Conservation (phyloP, 1,140 invertebrate species). For the Apocrypta bakeri region DNA sequence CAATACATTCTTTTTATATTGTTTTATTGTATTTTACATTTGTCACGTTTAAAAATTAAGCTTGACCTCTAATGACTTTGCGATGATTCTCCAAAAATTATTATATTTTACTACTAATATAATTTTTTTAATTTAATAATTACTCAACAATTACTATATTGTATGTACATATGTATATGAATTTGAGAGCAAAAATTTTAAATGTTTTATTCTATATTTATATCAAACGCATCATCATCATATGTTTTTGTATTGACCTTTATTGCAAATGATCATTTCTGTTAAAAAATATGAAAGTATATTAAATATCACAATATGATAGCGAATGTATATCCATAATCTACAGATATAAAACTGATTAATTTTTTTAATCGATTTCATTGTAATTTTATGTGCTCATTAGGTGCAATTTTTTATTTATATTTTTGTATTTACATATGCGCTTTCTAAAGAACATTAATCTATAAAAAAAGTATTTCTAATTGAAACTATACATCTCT, state of each 20-base stretch:
- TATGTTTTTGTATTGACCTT: neutral
- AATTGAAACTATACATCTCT: neutral
- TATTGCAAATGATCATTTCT: neutral
- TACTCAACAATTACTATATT: neutral
- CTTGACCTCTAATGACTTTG: neutral
- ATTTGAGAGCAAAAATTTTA: neutral
- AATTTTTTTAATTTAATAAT: neutral
- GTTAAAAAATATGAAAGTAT: neutral
- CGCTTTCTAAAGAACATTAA: neutral
- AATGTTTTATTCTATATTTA: neutral
- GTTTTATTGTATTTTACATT: neutral
- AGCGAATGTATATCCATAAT: neutral
- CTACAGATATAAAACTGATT: neutral
- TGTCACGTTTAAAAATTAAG: too few species aligned
- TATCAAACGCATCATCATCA: neutral
- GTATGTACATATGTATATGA: neutral
- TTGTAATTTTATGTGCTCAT: conserved; percentile 14
- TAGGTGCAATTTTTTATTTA: neutral
- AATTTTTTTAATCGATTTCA: neutral
- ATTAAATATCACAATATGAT: too few species aligned
- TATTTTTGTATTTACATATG: neutral
- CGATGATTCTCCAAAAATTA: neutral
- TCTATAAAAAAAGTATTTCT: neutral
- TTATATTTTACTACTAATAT: neutral
- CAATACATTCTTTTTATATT: neutral